Evolutionary conservation across 2,888 invertebrate species (phyloP), one percentile per base, ranked within the genome.

Genomic region (Drosophila seclusa): DNA sequence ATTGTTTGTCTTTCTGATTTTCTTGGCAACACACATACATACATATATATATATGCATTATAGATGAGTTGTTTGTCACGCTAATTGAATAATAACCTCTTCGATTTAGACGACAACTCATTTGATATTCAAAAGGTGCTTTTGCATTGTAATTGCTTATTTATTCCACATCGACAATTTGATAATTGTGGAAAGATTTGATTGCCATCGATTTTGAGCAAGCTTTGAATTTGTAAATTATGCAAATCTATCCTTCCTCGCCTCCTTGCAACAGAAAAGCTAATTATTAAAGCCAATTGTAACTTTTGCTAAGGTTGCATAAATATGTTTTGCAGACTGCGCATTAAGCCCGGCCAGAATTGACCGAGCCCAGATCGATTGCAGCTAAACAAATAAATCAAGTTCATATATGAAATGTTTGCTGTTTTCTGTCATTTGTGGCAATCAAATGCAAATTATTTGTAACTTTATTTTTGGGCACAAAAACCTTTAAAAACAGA

Each of bases 381-480:
- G 54, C 62, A 10, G 63, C 60, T 66, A 75, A 80, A 73, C 73
- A 85, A 83, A 78, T 82, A 87, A 87, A 87, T 87, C 76, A 85
- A 73, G 79, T 31, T 40, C 48, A 76, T 75, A 71, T 72, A 54
- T 72, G 68, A 74, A 69, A 62, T 72, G 10, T 27, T 27, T 73
- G 10, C 32, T 80, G 2, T 7, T 80, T 83, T 73, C 75, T 81
- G 81, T 81, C 83, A 79, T 84, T 87, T 78, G 73, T 76, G 74
- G 82, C 84, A 82, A 85, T 85, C 76, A 87, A 80, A 80, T 80
- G 76, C 76, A 76, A 78, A 85, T 87, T 87, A 85, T 85, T 85
- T 85, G 76, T 87, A 87, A 78, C 80, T 87, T 87, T 84, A 78
- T 75, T 73, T 42, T 27, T 54, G 16, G 10, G 16, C 13, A 34